These are phyloP conservation scores for Paedocypris micromegethes DNA, from an alignment of 2,797 vertebrate species.

Conservation along the genomic window DNA sequence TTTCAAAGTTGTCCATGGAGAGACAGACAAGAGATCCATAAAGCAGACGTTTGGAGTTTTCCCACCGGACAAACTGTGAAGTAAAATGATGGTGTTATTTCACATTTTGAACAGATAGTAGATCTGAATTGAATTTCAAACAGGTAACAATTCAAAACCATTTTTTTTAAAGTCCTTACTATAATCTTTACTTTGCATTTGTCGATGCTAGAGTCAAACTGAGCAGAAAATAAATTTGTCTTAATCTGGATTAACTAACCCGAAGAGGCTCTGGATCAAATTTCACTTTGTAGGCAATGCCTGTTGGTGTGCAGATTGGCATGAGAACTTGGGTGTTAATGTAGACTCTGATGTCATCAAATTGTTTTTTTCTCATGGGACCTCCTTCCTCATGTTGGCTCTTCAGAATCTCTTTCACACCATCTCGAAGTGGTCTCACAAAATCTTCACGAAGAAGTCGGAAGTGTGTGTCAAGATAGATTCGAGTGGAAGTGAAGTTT, in stretches of 20 bases:
- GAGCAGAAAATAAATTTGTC: neutral
- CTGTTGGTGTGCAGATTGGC: slow-evolving; percentile 71
- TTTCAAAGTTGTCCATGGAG: slow-evolving; percentile 86
- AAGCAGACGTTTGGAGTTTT: slow-evolving; percentile 86
- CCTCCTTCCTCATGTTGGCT: slow-evolving; percentile 53
- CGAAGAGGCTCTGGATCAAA: slow-evolving; percentile 76
- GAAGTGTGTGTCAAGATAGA: slow-evolving; percentile 93
- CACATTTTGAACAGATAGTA: too few relatives aligned
- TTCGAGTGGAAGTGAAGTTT: slow-evolving; percentile 69
- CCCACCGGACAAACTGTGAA: slow-evolving; percentile 79
- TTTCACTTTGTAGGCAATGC: slow-evolving; percentile 77
- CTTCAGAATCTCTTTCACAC: slow-evolving; percentile 74
- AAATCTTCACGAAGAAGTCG: slow-evolving; percentile 90
- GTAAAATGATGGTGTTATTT: neutral
- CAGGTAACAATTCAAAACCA: too few relatives aligned
- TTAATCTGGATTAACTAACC: slow-evolving; percentile 53
- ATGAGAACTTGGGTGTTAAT: slow-evolving; percentile 71
- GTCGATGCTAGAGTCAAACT: neutral
- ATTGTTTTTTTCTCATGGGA: slow-evolving; percentile 64
- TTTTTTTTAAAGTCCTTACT: too few relatives aligned
- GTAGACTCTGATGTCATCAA: slow-evolving; percentile 86
- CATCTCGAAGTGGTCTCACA: slow-evolving; percentile 85
- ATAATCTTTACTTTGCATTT: too few relatives aligned
- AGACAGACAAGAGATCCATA: slow-evolving; percentile 90
- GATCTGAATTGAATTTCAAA: too few relatives aligned